Evolutionary conservation across 2,113 vertebrate species (phyloP).

Genomic region (Carlito syrichta): DNA sequence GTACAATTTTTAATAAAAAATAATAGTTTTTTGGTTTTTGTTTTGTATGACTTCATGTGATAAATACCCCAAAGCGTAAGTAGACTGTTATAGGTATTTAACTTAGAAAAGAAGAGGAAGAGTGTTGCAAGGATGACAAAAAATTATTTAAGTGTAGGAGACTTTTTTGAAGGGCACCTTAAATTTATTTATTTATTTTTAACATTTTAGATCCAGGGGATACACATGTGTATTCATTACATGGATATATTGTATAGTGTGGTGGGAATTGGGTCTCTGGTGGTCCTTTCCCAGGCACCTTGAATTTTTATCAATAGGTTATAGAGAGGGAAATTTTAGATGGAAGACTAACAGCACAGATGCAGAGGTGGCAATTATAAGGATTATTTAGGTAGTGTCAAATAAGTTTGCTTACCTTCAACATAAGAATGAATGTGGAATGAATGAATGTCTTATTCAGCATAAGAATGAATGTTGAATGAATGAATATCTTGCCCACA

Average conservation of each 20-base stretch:
- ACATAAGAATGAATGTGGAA: no score
- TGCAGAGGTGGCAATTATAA: neutral
- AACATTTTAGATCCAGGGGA: no score
- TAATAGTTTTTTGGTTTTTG: no score
- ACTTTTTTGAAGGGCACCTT: neutral
- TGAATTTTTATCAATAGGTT: neutral
- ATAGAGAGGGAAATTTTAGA: neutral
- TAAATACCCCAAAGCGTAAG: neutral
- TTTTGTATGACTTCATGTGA: neutral
- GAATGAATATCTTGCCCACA: neutral
- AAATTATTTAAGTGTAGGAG: neutral
- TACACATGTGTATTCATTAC: no score
- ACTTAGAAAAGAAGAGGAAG: neutral
- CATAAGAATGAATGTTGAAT: no score
- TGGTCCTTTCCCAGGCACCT: no score
- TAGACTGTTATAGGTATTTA: neutral
- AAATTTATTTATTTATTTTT: no score
- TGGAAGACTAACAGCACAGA: neutral
- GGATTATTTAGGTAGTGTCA: neutral
- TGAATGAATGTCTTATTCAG: no score
- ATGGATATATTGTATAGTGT: no score
- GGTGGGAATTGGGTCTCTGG: no score
- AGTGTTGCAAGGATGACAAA: neutral
- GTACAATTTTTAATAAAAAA: no score
- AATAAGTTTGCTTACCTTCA: neutral